Evolutionary conservation across 2,888 invertebrate species (phyloP).

Genomic region (Drosophila borborema): DNA sequence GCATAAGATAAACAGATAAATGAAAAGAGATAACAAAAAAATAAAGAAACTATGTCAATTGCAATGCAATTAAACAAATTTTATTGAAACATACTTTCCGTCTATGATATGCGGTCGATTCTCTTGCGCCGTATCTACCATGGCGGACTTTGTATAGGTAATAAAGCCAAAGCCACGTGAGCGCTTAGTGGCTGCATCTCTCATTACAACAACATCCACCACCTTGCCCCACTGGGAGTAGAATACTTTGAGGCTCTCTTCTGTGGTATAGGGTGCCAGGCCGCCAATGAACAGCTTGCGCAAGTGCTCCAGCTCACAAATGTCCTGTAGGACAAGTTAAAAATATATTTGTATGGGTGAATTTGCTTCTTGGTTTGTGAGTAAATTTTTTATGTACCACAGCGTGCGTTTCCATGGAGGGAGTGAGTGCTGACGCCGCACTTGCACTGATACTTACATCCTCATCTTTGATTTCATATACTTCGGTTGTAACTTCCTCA

Average conservation of each 20-base stretch:
- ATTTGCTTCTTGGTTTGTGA: slow-evolving; percentile 13
- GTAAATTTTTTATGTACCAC: slow-evolving; percentile 15
- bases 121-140: slow-evolving; percentile 98
- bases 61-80: background rate
- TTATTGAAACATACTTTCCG: slow-evolving; percentile 86
- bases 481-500: slow-evolving; percentile 30
- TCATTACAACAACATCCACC: slow-evolving; percentile 98
- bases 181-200: slow-evolving; percentile 95
- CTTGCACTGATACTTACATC: slow-evolving; percentile 62
- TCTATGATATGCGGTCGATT: slow-evolving; percentile 96
- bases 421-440: slow-evolving; percentile 6
- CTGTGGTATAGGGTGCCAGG: slow-evolving; percentile 95
- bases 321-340: slow-evolving; percentile 71
- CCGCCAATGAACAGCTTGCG: slow-evolving; percentile 98
- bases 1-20: background rate
- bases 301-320: slow-evolving; percentile 89
- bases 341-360: slow-evolving; percentile 6
- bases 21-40: background rate
- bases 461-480: slow-evolving; percentile 58
- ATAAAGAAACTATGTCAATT: background rate
- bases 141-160: slow-evolving; percentile 95
- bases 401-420: slow-evolving; percentile 9
- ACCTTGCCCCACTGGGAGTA: slow-evolving; percentile 99
- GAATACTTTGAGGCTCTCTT: slow-evolving; percentile 94
- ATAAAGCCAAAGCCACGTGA: slow-evolving; percentile 99